phyloP scores from a whole-genome alignment of 1,140 invertebrate genomes.

The Drosophila kohkoa region DNA sequence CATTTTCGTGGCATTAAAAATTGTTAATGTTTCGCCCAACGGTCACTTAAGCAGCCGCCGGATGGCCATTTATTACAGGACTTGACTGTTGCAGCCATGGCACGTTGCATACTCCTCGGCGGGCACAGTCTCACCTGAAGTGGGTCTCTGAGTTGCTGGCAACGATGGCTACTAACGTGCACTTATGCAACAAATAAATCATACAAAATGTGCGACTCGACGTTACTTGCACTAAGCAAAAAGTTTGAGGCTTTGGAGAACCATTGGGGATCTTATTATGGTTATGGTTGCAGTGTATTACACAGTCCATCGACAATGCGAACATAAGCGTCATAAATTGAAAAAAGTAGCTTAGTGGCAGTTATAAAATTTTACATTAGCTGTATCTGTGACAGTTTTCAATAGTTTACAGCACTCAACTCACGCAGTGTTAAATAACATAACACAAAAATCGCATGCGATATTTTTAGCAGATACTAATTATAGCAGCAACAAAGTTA shows the following conservation, averaged over 20 bases:
- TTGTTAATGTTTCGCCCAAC: slow-evolving; percentile 54
- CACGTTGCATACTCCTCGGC: slow-evolving; percentile 54
- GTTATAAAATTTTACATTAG: no score
- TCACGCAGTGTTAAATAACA: background rate
- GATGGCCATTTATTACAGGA: slow-evolving; percentile 51
- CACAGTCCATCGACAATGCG: background rate
- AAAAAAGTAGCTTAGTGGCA: no score
- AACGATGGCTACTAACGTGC: slow-evolving; percentile 39
- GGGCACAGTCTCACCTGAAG: slow-evolving; percentile 42
- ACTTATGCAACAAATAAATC: slow-evolving; percentile 73
- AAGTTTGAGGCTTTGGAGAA: background rate
- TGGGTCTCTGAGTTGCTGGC: slow-evolving; percentile 39
- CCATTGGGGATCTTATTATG: slow-evolving; percentile 6
- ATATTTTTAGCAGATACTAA: background rate
- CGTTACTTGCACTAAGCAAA: slow-evolving; percentile 13
- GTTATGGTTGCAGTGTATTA: background rate
- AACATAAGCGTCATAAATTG: no score
- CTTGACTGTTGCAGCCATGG: slow-evolving; percentile 16
- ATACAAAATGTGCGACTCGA: slow-evolving; percentile 35
- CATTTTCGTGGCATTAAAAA: slow-evolving; percentile 53
- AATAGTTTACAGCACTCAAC: no score
- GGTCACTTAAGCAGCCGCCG: slow-evolving; percentile 8
- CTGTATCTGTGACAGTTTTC: no score
- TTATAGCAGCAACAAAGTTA: background rate
- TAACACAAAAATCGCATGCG: background rate